Evolutionary conservation across 2,113 vertebrate genomes (phyloP).

Genomic region (Macroglossus sobrinus): DNA sequence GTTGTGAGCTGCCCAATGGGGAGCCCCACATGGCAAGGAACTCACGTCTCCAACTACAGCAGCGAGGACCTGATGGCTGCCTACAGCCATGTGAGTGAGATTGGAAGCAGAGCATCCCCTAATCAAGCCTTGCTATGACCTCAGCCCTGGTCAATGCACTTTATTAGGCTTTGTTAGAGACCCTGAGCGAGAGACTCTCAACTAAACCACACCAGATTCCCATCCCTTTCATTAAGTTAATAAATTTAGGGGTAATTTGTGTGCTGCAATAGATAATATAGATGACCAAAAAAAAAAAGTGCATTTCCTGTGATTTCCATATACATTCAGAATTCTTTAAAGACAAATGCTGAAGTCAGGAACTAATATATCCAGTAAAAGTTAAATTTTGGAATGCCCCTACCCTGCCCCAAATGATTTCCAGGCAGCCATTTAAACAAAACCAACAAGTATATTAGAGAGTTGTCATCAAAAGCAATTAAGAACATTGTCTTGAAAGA

Average conservation of each 20-base stretch:
- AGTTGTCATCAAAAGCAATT: not conserved
- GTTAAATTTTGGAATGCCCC: not conserved
- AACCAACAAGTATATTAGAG: not conserved
- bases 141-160: not conserved
- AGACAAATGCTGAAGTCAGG: not conserved
- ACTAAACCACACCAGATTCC: not conserved
- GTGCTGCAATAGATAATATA: not conserved
- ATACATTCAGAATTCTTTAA: not conserved
- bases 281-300: not conserved
- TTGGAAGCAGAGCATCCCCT: not conserved
- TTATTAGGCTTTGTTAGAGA: not conserved
- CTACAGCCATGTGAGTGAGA: not conserved
- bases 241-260: not conserved
- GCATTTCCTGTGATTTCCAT: not conserved
- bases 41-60: not conserved
- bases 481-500: not conserved
- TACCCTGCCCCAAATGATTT: not conserved
- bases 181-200: not conserved
- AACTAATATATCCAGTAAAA: not conserved
- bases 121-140: not conserved
- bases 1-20: not conserved
- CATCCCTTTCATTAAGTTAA: not conserved
- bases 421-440: not conserved
- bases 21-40: not conserved
- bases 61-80: not conserved